phyloP scores from a whole-genome alignment of 2,888 invertebrate species.

The Acanthosepion lycidas region DNA sequence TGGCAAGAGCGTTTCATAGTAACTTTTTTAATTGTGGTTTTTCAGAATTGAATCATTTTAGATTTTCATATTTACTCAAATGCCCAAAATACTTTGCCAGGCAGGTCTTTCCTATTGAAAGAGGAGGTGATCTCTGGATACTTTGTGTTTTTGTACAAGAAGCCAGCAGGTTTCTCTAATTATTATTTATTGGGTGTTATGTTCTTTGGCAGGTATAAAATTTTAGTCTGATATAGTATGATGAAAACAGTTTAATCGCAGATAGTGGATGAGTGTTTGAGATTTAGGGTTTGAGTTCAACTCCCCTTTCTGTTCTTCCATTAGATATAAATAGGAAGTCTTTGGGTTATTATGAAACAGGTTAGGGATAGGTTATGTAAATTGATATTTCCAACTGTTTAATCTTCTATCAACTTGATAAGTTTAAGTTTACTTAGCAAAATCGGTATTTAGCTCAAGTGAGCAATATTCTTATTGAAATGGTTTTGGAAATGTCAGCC shows the following conservation, averaged over 20 bases:
- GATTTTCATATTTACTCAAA: no score
- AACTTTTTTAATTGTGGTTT: no score
- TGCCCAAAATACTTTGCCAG: no score
- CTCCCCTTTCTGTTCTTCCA: neutral
- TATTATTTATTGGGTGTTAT: neutral
- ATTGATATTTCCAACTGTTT: neutral
- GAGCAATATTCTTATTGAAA: neutral
- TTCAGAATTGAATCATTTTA: no score
- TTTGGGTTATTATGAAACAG: no score
- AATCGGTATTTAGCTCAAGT: neutral
- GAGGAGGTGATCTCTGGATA: neutral
- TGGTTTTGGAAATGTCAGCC: neutral
- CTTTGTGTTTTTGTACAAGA: neutral
- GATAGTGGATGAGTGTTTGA: neutral
- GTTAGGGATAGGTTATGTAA: no score
- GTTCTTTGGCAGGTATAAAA: neutral
- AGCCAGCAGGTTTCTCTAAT: neutral
- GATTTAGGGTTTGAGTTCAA: no score
- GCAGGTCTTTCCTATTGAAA: neutral
- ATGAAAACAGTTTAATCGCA: neutral
- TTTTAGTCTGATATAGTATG: neutral
- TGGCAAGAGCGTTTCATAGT: no score
- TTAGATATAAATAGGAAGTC: neutral
- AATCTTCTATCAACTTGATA: neutral
- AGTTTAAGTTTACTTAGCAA: neutral